Evolutionary conservation across 2,888 invertebrate species (phyloP), one percentile per base, ranked within the genome.

Genomic region (Dolomedes plantarius): DNA sequence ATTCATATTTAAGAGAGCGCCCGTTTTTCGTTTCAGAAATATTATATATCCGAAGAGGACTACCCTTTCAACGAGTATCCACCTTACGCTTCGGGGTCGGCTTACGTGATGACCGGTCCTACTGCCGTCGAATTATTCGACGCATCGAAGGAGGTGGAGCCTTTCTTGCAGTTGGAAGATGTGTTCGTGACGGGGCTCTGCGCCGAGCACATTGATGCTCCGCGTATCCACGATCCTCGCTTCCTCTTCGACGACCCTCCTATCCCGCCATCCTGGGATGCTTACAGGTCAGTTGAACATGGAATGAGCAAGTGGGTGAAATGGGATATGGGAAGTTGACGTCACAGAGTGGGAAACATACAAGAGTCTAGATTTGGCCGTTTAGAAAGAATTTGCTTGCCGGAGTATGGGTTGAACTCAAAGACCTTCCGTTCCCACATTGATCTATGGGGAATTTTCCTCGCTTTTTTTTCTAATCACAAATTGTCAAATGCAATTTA

Each of bases 181-280:
- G 90, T 91, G 7, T 91, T 89, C 86, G 86, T 91, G 3, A 91
- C 91, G 3, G 91, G 91, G 1, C 75, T 91, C n/a, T 90, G 90
- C 41, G 90, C 91, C 3, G 83, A 89, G 29, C 89, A 89, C 13
- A 89, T 90, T 0, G 88, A 88, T 2, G 89, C 90, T 16, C 64
- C 75, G 0, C 88, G 89, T 9, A 36, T 90, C 0, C 87, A 90
- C 28, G 89, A 81, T 2, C 69, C 81, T 1, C 50, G 62, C 7
- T 83, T 83, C 83, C 13, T 23, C 0, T 36, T 67, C 23, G 29
- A 65, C 2, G 56, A 72, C 0, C 77, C 72, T 0, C 67, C 77
- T 0, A 50, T 50, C 0, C 75, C 69, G 2, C 64, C 50, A 2
- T 23, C 77, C 1, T 83, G 77, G 83, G 29, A 67, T 23, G 28